Base-by-base conservation (phyloP, 2,797 vertebrate genomes). In the Mastacembelus armatus region DNA sequence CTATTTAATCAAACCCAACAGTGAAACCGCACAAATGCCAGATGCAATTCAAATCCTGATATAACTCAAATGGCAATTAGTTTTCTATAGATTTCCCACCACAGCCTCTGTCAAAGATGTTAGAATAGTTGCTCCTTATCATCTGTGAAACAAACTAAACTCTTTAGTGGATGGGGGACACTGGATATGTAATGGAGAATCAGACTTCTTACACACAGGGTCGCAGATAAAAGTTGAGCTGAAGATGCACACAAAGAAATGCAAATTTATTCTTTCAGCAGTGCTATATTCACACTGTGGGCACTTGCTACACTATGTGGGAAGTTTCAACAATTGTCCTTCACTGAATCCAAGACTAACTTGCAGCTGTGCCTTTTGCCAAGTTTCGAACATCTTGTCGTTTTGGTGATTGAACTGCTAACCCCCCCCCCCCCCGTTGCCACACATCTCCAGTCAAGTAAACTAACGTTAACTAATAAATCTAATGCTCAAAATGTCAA, bases 1-100 rank as follows among this genome's bases (percentile, higher is more conserved):
- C 90, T 87, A 90, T 92, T 93, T 93, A 92, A 94, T 93, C 91
- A 94, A 92, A 92, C 85, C 86, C 89, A 91, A 86, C 90, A 86
- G 80, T 87, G 85, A 93, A 90, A 90, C 88, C 82, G 26, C 87
- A 85, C 84, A 51, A 78, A 82, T 88, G 93, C 92, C 93, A 94
- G 91, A 92, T 93, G 92, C 91, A 93, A 91, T 92, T 89, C 85
- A 67, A 85, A 92, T 90, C 90, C 91, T 89, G 83, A 85, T 89
- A 92, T 79, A 85, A 87, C 75, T 86, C 79, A 80, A 83, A 88
- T 47, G 77, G 72, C 88, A 92, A 91, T 93, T 93, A 86, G 77
- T 86, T 91, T 84, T 74, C 81, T 87, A 90, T 86, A 89, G 88
- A 85, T 84, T 84, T 80, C 66, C 69, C 71, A 61, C 78, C 77